phyloP scores from a whole-genome alignment of 2,797 vertebrate species.

The Lagocephalus sceleratus region DNA sequence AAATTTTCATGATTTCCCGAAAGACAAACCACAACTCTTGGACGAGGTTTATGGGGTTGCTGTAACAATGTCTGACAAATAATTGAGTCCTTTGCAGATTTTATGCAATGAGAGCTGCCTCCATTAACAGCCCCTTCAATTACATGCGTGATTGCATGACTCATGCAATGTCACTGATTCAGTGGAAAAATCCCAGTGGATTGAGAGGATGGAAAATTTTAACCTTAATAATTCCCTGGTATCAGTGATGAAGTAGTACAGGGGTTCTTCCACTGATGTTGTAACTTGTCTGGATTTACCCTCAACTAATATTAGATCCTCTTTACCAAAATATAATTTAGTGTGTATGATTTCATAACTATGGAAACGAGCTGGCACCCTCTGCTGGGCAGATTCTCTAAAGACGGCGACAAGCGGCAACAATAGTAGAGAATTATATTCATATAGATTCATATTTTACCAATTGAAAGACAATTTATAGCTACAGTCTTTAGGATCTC shows the following conservation, averaged over 20 bases:
- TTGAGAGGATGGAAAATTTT: no score
- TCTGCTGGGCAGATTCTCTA: conserved; percentile 31
- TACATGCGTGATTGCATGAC: conserved; percentile 14
- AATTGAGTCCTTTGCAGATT: conserved; percentile 51
- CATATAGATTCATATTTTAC: no score
- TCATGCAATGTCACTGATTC: conserved; percentile 1
- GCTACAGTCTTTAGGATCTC: no score
- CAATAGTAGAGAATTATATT: no score
- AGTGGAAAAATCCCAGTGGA: conserved; percentile 22
- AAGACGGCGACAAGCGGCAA: neutral
- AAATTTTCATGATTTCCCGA: no score
- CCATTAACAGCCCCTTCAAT: conserved; percentile 36
- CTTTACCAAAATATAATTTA: conserved; percentile 84
- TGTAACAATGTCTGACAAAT: conserved; percentile 24
- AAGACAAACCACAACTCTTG: no score
- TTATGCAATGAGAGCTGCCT: conserved; percentile 21
- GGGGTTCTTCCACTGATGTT: no score
- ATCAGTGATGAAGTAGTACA: no score
- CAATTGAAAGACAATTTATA: no score
- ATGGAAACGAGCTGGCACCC: conserved; percentile 8
- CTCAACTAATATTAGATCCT: conserved; percentile 83
- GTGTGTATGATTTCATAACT: neutral
- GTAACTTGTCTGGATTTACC: conserved; percentile 75
- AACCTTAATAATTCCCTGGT: no score
- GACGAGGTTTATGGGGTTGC: conserved; percentile 2